Conservation (phyloP, 2,888 invertebrate species). For the Acleris holmiana region DNA sequence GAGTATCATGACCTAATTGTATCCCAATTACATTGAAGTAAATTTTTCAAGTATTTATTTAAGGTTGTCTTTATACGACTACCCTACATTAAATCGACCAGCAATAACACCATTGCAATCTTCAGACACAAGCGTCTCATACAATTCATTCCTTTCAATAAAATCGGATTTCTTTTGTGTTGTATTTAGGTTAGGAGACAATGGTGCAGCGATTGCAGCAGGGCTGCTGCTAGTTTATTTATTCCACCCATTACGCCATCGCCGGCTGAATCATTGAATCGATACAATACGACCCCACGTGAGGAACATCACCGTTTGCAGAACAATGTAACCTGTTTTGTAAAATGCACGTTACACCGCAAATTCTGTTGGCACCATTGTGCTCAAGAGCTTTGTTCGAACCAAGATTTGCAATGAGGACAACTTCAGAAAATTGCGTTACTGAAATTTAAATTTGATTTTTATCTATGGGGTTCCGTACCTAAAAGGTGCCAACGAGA, state of each 20-base stretch:
- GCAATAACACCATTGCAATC: too few relatives aligned
- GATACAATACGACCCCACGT: conserved; percentile 60
- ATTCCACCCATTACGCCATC: conserved; percentile 71
- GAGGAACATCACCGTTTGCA: conserved; percentile 42
- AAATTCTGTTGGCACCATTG: conserved; percentile 27
- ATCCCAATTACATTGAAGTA: too few relatives aligned
- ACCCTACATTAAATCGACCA: too few relatives aligned
- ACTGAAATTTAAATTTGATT: too few relatives aligned
- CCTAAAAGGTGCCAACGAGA: too few relatives aligned
- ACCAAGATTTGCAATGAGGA: conserved; percentile 18
- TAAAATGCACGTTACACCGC: conserved; percentile 34
- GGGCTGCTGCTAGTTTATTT: conserved; percentile 73
- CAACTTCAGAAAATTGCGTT: too few relatives aligned
- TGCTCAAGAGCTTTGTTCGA: conserved; percentile 17
- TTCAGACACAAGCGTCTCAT: background rate
- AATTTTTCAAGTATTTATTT: too few relatives aligned
- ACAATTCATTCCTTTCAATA: conserved; percentile 16
- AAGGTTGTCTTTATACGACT: too few relatives aligned
- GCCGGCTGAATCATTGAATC: conserved; percentile 67
- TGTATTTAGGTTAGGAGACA: conserved; percentile 67
- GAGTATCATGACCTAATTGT: too few relatives aligned
- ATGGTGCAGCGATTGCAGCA: conserved; percentile 73
- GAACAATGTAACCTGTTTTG: conserved; percentile 35
- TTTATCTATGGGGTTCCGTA: too few relatives aligned
- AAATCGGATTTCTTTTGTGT: conserved; percentile 66